Evolutionary conservation across 2,888 invertebrate species (phyloP).

Genomic region (Beris morrisii): DNA sequence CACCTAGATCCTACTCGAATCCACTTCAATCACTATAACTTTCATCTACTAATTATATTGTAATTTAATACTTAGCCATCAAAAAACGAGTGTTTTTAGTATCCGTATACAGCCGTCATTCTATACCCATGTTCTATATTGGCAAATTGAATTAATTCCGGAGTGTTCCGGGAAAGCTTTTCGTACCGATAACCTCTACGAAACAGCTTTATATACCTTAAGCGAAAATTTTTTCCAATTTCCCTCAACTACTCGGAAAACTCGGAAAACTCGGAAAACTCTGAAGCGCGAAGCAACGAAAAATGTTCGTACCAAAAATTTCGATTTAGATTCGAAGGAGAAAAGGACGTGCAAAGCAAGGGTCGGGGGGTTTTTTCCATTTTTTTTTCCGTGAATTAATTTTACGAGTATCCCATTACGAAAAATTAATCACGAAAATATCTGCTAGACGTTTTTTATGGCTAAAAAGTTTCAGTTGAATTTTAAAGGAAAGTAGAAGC

Average conservation of each 20-base stretch:
- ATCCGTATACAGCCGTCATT: neutral
- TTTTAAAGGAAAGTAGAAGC: conserved; percentile 1
- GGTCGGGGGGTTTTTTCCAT: too few relatives aligned
- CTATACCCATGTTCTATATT: neutral
- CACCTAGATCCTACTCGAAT: too few relatives aligned
- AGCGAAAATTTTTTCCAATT: neutral
- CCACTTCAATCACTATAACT: too few relatives aligned
- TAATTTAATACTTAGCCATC: conserved; percentile 6
- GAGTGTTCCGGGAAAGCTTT: neutral
- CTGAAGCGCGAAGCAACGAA: too few relatives aligned
- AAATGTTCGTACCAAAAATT: too few relatives aligned
- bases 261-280: too few relatives aligned
- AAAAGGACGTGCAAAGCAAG: too few relatives aligned
- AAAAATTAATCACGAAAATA: conserved; percentile 12
- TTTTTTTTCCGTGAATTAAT: too few relatives aligned
- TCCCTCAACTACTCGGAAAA: neutral
- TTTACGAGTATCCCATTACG: conserved; percentile 3
- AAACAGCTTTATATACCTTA: too few relatives aligned
- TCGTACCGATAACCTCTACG: too few relatives aligned
- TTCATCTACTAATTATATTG: conserved; percentile 15
- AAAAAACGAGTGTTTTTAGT: conserved; percentile 10
- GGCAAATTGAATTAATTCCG: conserved; percentile 11
- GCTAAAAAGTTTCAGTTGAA: neutral
- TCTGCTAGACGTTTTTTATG: conserved; percentile 7
- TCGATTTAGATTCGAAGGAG: too few relatives aligned